Base-by-base conservation (phyloP, 2,113 vertebrate species). In the Siniperca chuatsi region DNA sequence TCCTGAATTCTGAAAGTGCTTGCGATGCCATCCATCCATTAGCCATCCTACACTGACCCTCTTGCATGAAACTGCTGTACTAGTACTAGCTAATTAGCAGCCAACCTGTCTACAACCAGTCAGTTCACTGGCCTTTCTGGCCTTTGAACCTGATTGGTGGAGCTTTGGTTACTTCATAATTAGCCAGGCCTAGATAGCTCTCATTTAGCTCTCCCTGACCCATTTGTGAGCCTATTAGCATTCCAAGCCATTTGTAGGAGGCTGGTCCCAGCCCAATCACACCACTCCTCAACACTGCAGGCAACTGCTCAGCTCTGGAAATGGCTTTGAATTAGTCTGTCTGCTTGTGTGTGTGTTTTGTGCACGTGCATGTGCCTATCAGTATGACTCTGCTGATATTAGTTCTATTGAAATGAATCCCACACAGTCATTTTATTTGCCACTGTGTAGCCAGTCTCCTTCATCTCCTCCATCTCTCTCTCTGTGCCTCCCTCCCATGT, bases 121-220 rank as follows among this genome's bases (percentile, higher is more conserved):
- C 85, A 25, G 67, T 73, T 69, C 80, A 61, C 48, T 44, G 54
- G 79, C 79, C 77, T 85, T 25, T 20, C 64, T 89, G 88, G 72
- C 78, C 89, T 78, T 66, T 35, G 4, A 77, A 66, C 64, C 74
- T 37, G 78, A 86, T 79, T 82, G 86, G 74, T 76, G 68, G 82
- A 75, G 48, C 62, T 78, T 65, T 65, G 84, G 77, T 81, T 78
- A 82, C 82, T 85, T 83, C 83, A 77, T 84, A 79, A 84, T 84
- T 89, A 88, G 68, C 82, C 66, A 61, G 64, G 46, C 75, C 83
- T 79, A 85, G 73, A 88, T 93, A 89, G 87, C 90, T 87, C 89
- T 79, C 87, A 87, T 95, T 90, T 92, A 86, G 88, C 82, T 91
- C 85, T 78, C 85, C 60, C 90, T 93, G 93, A 93, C 93, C 94